A percentile compares a stretch with the other conserved stretches of the same genome.
These are phyloP conservation scores for Ibidorhyncha struthersii DNA, from an alignment of 2,113 vertebrate genomes.

Conservation along the genomic window DNA sequence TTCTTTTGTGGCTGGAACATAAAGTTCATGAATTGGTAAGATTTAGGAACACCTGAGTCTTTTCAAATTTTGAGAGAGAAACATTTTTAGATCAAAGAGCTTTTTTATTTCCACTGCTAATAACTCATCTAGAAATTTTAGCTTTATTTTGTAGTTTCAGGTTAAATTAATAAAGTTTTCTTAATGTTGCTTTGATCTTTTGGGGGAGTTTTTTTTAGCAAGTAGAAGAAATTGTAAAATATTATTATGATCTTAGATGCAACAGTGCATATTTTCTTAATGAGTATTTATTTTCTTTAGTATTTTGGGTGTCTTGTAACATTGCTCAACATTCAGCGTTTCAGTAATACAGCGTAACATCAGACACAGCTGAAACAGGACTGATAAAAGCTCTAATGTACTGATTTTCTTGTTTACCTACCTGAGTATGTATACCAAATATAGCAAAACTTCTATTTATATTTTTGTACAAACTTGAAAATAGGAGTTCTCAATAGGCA, in stretches of 20 bases:
- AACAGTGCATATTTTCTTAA: not conserved
- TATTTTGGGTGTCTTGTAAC: not conserved
- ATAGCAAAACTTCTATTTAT: not conserved
- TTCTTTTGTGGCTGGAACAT: not conserved
- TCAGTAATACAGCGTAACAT: not conserved
- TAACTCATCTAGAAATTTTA: not conserved
- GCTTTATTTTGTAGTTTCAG: not conserved
- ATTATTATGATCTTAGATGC: not conserved
- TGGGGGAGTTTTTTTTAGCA: not conserved
- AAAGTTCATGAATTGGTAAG: not conserved
- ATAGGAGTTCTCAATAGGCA: not conserved
- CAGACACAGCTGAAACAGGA: not conserved
- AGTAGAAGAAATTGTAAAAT: not conserved
- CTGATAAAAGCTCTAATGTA: not conserved
- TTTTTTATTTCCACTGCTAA: not conserved
- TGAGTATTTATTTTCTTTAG: not conserved
- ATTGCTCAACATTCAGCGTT: not conserved
- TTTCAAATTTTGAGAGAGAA: not conserved
- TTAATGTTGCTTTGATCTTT: not conserved
- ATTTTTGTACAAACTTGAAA: not conserved
- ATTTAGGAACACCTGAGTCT: not conserved
- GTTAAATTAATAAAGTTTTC: not conserved
- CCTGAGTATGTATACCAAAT: not conserved
- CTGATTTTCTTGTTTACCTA: not conserved
- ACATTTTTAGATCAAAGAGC: not conserved